Evolutionary conservation across 2,888 invertebrate genomes (phyloP).

Genomic region (Acronicta alni): DNA sequence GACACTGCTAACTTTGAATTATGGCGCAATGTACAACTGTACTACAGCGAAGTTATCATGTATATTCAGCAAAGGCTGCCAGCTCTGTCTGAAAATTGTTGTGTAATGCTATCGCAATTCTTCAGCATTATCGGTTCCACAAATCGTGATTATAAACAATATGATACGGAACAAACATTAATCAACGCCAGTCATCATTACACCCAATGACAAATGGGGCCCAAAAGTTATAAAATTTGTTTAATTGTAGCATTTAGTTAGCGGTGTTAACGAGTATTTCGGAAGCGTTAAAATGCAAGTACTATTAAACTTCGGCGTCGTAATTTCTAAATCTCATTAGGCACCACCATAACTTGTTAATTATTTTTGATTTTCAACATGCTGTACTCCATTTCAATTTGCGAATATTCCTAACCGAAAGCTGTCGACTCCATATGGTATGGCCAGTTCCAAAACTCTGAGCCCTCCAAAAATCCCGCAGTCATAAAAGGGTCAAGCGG

Average conservation of each 20-base stretch:
- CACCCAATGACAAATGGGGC: slow-evolving; percentile 16
- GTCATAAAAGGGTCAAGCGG: slow-evolving; percentile 87
- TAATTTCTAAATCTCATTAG: background rate
- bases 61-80: slow-evolving; percentile 2
- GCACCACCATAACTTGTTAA: no score
- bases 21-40: slow-evolving; percentile 23
- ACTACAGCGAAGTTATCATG: slow-evolving; percentile 5
- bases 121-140: slow-evolving; percentile 2
- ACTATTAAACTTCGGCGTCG: slow-evolving; percentile 14
- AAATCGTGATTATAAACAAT: background rate
- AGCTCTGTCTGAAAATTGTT: slow-evolving; percentile 10
- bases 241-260: slow-evolving; percentile 17
- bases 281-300: slow-evolving; percentile 22
- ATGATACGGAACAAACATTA: background rate
- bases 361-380: no score
- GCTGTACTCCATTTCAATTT: slow-evolving; percentile 7
- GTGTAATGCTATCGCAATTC: background rate
- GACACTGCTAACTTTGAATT: slow-evolving; percentile 61
- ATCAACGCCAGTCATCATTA: background rate
- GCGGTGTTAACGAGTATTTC: slow-evolving; percentile 19
- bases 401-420: slow-evolving; percentile 25
- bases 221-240: slow-evolving; percentile 7
- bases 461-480: slow-evolving; percentile 71
- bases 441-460: slow-evolving; percentile 42
- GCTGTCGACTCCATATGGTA: slow-evolving; percentile 39